Conservation (phyloP, 2,113 vertebrate genomes). For the Columba livia region DNA sequence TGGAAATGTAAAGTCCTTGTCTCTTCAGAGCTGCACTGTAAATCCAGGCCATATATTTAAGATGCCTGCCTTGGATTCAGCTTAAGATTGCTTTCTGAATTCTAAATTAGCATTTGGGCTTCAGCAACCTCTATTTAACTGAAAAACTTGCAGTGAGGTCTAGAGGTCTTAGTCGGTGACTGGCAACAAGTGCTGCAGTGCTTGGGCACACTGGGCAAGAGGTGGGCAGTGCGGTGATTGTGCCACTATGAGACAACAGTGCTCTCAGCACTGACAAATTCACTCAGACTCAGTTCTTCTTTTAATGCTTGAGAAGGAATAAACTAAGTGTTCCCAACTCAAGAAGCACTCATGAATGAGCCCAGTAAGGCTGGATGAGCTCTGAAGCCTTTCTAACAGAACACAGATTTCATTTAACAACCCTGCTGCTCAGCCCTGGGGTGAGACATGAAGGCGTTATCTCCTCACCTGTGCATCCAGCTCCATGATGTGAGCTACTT, state of each 20-base stretch:
- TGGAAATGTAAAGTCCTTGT: neutral
- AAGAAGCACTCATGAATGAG: neutral
- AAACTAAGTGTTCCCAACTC: neutral
- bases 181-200: neutral
- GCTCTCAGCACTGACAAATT: neutral
- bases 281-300: neutral
- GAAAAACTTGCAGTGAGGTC: neutral
- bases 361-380: neutral
- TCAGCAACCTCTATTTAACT: neutral
- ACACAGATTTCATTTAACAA: neutral
- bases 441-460: neutral
- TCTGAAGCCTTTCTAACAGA: neutral
- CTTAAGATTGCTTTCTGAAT: neutral
- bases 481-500: constrained; percentile 99
- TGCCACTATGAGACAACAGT: neutral
- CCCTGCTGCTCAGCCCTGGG: neutral
- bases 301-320: neutral
- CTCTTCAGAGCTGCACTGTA: neutral
- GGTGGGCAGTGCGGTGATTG: neutral
- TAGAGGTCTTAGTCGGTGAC: neutral
- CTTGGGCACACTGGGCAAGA: neutral
- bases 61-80: neutral
- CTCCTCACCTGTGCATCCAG: constrained; percentile 92
- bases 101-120: neutral
- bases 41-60: neutral